Conservation (phyloP, 2,797 vertebrate species). For the Cetoscarus ocellatus region DNA sequence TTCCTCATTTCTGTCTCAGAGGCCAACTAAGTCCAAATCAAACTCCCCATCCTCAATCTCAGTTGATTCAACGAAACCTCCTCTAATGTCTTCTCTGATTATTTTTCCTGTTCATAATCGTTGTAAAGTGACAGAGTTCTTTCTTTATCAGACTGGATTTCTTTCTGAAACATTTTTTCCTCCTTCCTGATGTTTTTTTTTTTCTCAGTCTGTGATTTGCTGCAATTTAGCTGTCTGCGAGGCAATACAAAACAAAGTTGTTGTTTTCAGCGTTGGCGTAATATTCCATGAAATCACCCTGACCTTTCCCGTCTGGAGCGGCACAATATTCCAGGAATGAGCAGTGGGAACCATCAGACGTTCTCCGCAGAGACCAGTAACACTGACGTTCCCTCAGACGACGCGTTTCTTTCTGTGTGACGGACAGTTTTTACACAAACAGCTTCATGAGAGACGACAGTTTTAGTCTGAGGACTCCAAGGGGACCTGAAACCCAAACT, state of each 20-base stretch:
- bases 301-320: slow-evolving; percentile 30
- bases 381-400: slow-evolving; percentile 23
- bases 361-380: slow-evolving; percentile 44
- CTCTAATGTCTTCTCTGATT: no score
- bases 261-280: neutral
- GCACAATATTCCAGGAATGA: slow-evolving; percentile 40
- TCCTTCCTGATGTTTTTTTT: neutral
- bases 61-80: no score
- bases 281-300: slow-evolving; percentile 1
- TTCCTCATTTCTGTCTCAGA: no score
- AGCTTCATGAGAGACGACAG: slow-evolving; percentile 16
- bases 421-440: slow-evolving; percentile 45
- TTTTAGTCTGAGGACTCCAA: slow-evolving; percentile 10
- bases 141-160: no score
- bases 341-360: slow-evolving; percentile 49
- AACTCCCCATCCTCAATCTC: no score
- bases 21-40: no score
- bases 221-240: neutral
- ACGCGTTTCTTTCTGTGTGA: slow-evolving; percentile 33
- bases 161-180: neutral
- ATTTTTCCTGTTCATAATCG: no score
- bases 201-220: neutral
- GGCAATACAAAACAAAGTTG: neutral
- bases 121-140: no score
- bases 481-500: slow-evolving; percentile 1